Evolutionary conservation across 2,797 vertebrate species (phyloP), one percentile per base, ranked within the genome.

Genomic region (Scyliorhinus canicula): DNA sequence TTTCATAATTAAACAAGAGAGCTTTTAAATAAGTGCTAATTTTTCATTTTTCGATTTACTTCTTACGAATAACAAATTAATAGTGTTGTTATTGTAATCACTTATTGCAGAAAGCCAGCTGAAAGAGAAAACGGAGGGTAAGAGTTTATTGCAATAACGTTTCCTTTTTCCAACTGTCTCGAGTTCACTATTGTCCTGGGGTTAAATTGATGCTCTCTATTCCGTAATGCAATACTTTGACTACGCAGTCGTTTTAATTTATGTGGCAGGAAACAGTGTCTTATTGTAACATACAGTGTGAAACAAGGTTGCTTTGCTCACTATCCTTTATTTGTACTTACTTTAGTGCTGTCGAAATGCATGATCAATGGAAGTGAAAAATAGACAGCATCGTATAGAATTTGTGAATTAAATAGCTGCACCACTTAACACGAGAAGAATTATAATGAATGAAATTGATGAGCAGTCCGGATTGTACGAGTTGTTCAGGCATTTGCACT

Each of bases 141-240:
- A 40, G 60, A 8, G 0, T 44, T 44, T 21, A 8, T 40, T 24
- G 60, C 1, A 28, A 44, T 9, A 8, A 63, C 2, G 7, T 40
- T 35, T 19, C 31, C 47, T 2, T 31, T 35, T 57, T 26, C 35
- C 21, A 19, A 35, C 4, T 31, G 4, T 65, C 4, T 26, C 8
- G 0, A 21, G 1, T 0, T 4, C 2, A 8, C 16, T 60, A 24
- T 4, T 35, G 4, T 6, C 6, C 31, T n/a, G 14, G 0, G 35
- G 19, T n/a, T 2, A 90, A 8, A 19, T 19, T 57, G 7, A 21
- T 3, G 5, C 1, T 8, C 19, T 21, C 52, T 60, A 21, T 8
- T 8, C 35, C 5, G 0, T 31, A 4, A 31, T 11, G 6, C 7
- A 14, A 1, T 8, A 40, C 7, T 4, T 19, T 16, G 14, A 11